Conservation (phyloP, 2,888 invertebrate species). For the Aphidius colemani region DNA sequence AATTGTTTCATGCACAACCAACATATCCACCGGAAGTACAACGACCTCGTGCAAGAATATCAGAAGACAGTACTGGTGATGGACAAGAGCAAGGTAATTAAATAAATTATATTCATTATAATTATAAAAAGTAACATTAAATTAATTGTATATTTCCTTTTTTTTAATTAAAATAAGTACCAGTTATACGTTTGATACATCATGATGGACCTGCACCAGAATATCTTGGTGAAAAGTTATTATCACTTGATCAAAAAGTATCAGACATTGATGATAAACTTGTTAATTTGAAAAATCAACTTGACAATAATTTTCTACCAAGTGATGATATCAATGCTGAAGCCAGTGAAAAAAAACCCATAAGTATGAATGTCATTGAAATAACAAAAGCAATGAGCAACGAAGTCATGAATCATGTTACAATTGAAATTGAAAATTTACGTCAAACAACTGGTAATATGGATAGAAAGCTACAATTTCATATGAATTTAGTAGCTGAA, state of each 20-base stretch:
- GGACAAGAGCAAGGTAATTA: conserved; percentile 34
- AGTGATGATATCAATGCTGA: conserved; percentile 83
- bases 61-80: conserved; percentile 44
- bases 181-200: conserved; percentile 48
- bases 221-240: conserved; percentile 60
- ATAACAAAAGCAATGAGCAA: conserved; percentile 82
- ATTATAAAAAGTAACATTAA: background rate
- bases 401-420: conserved; percentile 79
- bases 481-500: conserved; percentile 81
- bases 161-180: conserved; percentile 36
- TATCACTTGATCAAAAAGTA: conserved; percentile 81
- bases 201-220: conserved; percentile 46
- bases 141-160: background rate
- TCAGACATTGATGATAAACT: conserved; percentile 81
- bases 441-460: conserved; percentile 77
- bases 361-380: conserved; percentile 81
- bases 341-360: conserved; percentile 85
- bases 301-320: conserved; percentile 80
- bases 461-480: conserved; percentile 82
- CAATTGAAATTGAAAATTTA: conserved; percentile 80
- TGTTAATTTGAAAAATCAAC: conserved; percentile 78
- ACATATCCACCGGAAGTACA: conserved; percentile 56
- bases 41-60: conserved; percentile 39
- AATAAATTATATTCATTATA: conserved; percentile 4
- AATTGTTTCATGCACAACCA: conserved; percentile 69